Conservation (phyloP, 2,888 invertebrate species). For the Chymomyza fuscimana region DNA sequence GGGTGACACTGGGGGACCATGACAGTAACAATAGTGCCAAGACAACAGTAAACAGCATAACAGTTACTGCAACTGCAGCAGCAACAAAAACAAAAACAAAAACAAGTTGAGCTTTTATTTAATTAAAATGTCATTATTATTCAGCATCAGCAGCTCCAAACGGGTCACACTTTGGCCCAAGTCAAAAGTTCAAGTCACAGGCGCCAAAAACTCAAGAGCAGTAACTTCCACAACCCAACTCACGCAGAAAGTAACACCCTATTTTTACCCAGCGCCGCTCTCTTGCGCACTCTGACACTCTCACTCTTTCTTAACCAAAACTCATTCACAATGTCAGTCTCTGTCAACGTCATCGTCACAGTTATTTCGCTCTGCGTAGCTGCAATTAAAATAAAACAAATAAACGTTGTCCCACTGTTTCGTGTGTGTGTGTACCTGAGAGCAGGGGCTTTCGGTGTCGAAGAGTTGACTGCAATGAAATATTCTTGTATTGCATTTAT, state of each 20-base stretch:
- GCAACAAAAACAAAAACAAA: conserved; percentile 4
- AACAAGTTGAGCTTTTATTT: conserved; percentile 39
- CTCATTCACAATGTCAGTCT: conserved; percentile 15
- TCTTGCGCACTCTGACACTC: no score
- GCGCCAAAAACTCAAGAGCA: conserved; percentile 16
- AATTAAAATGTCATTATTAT: conserved; percentile 57
- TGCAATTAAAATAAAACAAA: conserved; percentile 59
- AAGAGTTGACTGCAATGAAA: conserved; percentile 47
- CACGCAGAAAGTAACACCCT: background rate
- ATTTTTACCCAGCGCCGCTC: no score
- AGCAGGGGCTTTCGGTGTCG: background rate
- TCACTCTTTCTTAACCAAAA: background rate
- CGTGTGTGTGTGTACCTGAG: background rate
- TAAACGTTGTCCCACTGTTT: conserved; percentile 30
- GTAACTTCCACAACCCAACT: background rate
- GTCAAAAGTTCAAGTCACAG: conserved; percentile 39
- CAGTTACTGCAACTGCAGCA: background rate
- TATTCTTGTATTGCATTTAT: conserved; percentile 11
- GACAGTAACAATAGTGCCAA: background rate
- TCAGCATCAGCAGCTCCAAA: conserved; percentile 10
- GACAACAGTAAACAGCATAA: conserved; percentile 8
- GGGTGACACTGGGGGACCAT: background rate
- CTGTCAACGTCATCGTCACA: conserved; percentile 4
- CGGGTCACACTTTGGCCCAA: conserved; percentile 18
- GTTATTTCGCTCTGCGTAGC: conserved; percentile 32